Percentiles rank a stretch among this genome's conserved stretches.
phyloP scores from a whole-genome alignment of 2,797 vertebrate genomes.

The Argentina silus region DNA sequence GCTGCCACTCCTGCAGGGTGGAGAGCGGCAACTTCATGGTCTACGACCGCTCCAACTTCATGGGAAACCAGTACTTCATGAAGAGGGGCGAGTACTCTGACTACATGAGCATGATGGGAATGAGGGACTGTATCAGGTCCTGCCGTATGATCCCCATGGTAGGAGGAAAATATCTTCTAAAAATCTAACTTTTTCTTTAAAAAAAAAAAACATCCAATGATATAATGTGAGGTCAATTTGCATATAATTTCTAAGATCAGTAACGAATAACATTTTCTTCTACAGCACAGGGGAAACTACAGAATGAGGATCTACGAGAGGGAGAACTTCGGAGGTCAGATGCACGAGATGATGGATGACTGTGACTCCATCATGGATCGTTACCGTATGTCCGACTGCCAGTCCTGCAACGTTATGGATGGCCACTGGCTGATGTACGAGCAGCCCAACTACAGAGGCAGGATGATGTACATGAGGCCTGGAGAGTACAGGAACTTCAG shows the following conservation, averaged over 20 bases:
- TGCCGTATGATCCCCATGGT: conserved; percentile 52
- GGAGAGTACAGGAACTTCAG: conserved; percentile 56
- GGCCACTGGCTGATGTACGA: conserved; percentile 57
- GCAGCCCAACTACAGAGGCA: conserved; percentile 49
- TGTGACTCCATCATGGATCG: conserved; percentile 46
- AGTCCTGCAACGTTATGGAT: conserved; percentile 53
- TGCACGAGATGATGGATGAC: conserved; percentile 39
- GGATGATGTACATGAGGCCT: conserved; percentile 45
- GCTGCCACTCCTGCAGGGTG: conserved; percentile 42
- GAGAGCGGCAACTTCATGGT: conserved; percentile 46
- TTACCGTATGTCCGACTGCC: conserved; percentile 38
- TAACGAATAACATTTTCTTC: neutral
- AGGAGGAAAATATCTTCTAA: neutral
- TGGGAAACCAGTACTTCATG: conserved; percentile 47
- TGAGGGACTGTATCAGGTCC: conserved; percentile 44
- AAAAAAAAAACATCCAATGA: neutral
- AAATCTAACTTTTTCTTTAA: neutral
- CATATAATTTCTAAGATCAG: neutral
- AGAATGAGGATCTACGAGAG: conserved; percentile 31
- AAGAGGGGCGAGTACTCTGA: conserved; percentile 44
- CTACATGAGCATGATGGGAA: conserved; percentile 45
- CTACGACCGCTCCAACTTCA: conserved; percentile 44
- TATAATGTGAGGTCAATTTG: neutral
- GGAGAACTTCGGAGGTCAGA: conserved; percentile 26
- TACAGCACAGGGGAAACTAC: conserved; percentile 53